Base-by-base conservation (phyloP, 1,140 invertebrate genomes). In the Zaprionus ornatus region DNA sequence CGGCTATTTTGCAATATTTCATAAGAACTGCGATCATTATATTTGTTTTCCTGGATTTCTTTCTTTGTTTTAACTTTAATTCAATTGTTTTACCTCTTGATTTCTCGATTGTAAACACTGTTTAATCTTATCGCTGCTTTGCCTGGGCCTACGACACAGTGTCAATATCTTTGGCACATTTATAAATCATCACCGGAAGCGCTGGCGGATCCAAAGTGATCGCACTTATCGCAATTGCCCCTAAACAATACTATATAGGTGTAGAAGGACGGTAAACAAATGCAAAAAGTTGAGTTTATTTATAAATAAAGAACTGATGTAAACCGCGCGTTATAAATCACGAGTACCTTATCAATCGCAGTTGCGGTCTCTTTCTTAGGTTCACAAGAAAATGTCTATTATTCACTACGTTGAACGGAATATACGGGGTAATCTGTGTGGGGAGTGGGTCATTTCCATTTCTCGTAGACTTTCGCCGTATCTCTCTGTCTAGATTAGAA, bases 151-250 rank as follows among this genome's bases (percentile, higher is more conserved):
- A 90, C 80, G 74, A 90, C 77, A 87, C 62, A 69, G 37, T 69
- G 63, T 66, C 48, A 69, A 74, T 67, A 73, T 73, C 55, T 73
- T 83, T 69, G 66, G 37, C 71, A 64, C 52, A 56, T 61, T 45
- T 75, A 78, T 78, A 78, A 79, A 79, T 81, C 82, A 81, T 77
- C 69, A 85, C 63, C 85, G 85, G 85, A 88, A 88, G 85, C 81
- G 48, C 52, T 60, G 64, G 56, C 83, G 83, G 80, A 90, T 84
- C 74, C 65, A 52, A 48, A 57, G 56, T n/a, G 29, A 42, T 64
- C 40, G 52, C 19, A 23, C 68, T 79, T 88, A 88, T 88, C 85
- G 56, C 40, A 7, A 35, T 50, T 32, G 60, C 13, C 61, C 59
- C 56, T 67, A 15, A 29, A 37, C n/a, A 17, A 17, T 19, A 42